Evolutionary conservation across 2,797 vertebrate species (phyloP).

Genomic region (Pseudopleuronectes americanus): DNA sequence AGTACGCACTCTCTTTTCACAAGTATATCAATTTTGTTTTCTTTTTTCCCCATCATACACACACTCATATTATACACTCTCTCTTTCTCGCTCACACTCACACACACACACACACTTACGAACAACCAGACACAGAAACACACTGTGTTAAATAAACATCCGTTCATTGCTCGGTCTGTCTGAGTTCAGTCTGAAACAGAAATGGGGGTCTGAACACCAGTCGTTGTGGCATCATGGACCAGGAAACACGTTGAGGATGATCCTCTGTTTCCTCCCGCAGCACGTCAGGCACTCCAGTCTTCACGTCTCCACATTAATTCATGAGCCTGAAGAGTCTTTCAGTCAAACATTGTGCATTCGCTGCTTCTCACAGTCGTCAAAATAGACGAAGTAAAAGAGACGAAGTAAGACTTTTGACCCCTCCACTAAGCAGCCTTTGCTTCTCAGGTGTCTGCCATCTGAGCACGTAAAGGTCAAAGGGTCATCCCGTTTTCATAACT

Average conservation of each 20-base stretch:
- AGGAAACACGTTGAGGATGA: slow-evolving; percentile 24
- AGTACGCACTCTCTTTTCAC: slow-evolving; percentile 47
- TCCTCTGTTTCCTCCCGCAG: slow-evolving; percentile 24
- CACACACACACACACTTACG: slow-evolving; percentile 48
- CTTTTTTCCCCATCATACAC: slow-evolving; percentile 30
- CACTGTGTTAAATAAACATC: slow-evolving; percentile 66
- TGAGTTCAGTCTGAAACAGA: slow-evolving; percentile 43
- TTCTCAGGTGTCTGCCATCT: slow-evolving; percentile 36
- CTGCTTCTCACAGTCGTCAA: slow-evolving; percentile 30
- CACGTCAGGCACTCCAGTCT: slow-evolving; percentile 65
- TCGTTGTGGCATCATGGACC: slow-evolving; percentile 33
- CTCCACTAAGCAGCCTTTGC: slow-evolving; percentile 39
- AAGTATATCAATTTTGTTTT: slow-evolving; percentile 34
- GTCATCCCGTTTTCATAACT: slow-evolving; percentile 40
- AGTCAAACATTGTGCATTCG: slow-evolving; percentile 32
- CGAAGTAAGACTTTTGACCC: slow-evolving; percentile 28
- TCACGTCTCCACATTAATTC: slow-evolving; percentile 35
- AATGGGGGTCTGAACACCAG: slow-evolving; percentile 36
- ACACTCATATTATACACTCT: slow-evolving; percentile 62
- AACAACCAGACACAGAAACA: slow-evolving; percentile 66
- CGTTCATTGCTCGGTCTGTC: slow-evolving; percentile 41
- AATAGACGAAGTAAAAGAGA: slow-evolving; percentile 19
- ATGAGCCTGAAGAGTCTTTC: slow-evolving; percentile 35
- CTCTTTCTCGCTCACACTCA: slow-evolving; percentile 46
- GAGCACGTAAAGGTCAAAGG: slow-evolving; percentile 40